Evolutionary conservation across 2,797 vertebrate genomes (phyloP), one percentile per base, ranked within the genome.

Genomic region (Cephalopachus bancanus): DNA sequence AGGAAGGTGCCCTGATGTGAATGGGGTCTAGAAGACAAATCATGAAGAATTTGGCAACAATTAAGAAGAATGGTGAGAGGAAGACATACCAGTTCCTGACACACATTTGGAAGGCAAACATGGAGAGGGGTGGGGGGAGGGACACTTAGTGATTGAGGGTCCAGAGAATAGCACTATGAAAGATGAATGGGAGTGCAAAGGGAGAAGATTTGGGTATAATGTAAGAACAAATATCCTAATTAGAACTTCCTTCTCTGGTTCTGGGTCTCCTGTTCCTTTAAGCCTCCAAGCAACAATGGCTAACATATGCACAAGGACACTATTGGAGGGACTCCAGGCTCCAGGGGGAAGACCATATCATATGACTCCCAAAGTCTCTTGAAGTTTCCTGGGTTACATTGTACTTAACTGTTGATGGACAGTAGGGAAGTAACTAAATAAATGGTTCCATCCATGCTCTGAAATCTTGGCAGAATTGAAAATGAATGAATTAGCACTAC

Each of bases 401-500:
- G 37, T 55, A 26, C 88, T 92, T 91, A 88, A 85, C 89, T 80
- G 44, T 6, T 92, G 69, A 86, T 67, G 55, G 83, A 76, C 53
- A 89, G 67, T 10, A n/a, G 7, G 53, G 30, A 12, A 90, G 16
- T 75, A 59, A 92, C 72, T 80, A 90, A 95, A 88, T 71, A 85
- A 92, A 89, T 44, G 30, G 20, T 62, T 81, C 26, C 19, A 87
- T 62, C 64, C 53, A 93, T 10, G 12, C 37, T 93, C 90, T 74
- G 37, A 79, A 89, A 91, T 89, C 91, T 72, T 91, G 85, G 94
- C 51, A 94, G n/a, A 16, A 28, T 83, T 60, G 89, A 26, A 80
- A 91, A 96, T 64, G 33, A 86, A 80, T 96, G 83, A 94, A 85
- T 94, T 62, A 83, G 51, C 95, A 37, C n/a, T 71, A 57, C 64